Conservation (phyloP, 1,140 invertebrate genomes). For the Pseudobourletiella spinata region DNA sequence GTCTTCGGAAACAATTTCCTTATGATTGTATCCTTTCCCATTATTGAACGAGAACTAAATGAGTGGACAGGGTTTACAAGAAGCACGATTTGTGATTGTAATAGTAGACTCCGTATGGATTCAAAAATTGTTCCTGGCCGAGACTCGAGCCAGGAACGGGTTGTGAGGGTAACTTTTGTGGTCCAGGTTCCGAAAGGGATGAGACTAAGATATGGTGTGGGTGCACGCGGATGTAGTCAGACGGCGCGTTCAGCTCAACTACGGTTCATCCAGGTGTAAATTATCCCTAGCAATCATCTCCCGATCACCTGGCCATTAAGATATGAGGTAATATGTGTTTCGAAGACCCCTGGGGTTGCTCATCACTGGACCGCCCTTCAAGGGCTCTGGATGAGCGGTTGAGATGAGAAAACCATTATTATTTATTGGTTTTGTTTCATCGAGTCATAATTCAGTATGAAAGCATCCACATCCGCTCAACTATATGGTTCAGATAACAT, state of each 20-base stretch:
- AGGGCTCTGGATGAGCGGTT: neutral
- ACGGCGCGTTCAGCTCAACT: neutral
- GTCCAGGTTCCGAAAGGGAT: too few relatives aligned
- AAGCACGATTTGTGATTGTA: too few relatives aligned
- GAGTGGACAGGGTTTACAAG: too few relatives aligned
- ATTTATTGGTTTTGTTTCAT: conserved; percentile 9
- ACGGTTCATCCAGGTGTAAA: conserved; percentile 18
- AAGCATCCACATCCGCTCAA: neutral
- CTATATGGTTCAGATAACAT: neutral
- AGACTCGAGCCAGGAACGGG: too few relatives aligned
- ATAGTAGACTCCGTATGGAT: too few relatives aligned
- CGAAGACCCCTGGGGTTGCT: neutral
- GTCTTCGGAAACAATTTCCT: too few relatives aligned
- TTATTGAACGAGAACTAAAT: too few relatives aligned
- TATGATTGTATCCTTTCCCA: too few relatives aligned
- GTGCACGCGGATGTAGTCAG: neutral
- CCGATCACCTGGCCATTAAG: conserved; percentile 18
- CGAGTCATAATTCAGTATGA: neutral
- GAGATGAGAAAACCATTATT: conserved; percentile 2
- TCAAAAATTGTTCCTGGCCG: too few relatives aligned
- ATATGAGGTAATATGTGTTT: conserved; percentile 1
- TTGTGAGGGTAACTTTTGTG: too few relatives aligned
- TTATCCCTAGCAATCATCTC: conserved; percentile 20
- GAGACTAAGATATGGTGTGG: neutral
- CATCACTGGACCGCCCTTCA: neutral